Evolutionary conservation across 2,797 vertebrate genomes (phyloP).

Genomic region (Melanotaenia nigrans): DNA sequence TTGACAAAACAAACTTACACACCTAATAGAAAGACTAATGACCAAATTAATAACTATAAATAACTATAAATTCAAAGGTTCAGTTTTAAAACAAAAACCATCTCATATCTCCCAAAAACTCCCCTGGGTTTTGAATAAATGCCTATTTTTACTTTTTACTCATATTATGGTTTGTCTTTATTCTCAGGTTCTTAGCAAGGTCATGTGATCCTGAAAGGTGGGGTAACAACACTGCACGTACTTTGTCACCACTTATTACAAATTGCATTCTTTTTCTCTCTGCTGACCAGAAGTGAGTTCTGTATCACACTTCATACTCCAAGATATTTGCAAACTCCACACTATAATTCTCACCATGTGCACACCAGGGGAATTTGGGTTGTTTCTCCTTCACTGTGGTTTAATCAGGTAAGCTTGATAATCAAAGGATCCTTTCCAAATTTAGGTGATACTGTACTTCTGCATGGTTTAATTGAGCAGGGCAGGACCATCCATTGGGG

Average conservation of each 20-base stretch:
- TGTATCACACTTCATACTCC: not conserved
- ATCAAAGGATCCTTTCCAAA: not conserved
- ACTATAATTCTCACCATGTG: no score
- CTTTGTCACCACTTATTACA: not conserved
- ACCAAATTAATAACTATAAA: no score
- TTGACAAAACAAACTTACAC: no score
- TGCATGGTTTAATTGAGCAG: not conserved
- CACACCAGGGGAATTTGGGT: not conserved
- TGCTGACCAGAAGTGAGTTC: not conserved
- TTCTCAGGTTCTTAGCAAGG: not conserved
- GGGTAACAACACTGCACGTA: not conserved
- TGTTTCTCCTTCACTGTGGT: not conserved
- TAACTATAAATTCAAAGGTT: no score
- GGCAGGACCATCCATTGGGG: no score
- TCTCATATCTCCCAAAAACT: no score
- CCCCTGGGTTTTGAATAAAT: no score
- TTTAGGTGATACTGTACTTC: not conserved
- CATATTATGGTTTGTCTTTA: no score
- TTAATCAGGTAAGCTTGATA: not conserved
- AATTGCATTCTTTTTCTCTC: not conserved
- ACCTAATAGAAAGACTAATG: no score
- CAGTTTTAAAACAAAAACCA: no score
- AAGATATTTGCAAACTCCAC: not conserved
- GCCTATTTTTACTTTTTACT: no score
- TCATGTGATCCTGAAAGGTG: not conserved